Percentiles rank a stretch among this genome's conserved stretches.
Evolutionary conservation across 2,888 invertebrate species (phyloP).

Genomic region (Deilephila elpenor): DNA sequence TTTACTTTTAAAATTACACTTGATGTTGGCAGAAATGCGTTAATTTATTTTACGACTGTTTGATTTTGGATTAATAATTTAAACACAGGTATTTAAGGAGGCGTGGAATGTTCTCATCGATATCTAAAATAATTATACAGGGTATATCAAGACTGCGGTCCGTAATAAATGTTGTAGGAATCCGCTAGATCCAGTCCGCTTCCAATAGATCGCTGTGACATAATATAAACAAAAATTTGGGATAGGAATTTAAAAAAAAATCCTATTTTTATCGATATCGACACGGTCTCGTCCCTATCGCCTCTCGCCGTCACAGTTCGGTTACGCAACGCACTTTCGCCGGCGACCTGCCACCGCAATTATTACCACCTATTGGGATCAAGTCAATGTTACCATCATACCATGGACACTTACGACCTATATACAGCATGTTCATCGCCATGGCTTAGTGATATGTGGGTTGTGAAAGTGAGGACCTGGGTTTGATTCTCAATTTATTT

Average conservation of each 20-base stretch:
- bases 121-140: no score
- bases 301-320: slow-evolving; percentile 16
- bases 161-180: no score
- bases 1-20: not conserved
- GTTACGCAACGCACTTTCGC: slow-evolving; percentile 20
- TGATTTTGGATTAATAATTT: no score
- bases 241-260: not conserved
- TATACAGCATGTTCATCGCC: no score
- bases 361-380: slow-evolving; percentile 8
- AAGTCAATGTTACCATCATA: slow-evolving; percentile 11
- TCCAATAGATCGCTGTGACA: no score
- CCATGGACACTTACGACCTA: not conserved
- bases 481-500: no score
- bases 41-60: not conserved
- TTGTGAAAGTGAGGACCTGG: no score
- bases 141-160: no score
- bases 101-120: no score
- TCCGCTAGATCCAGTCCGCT: no score
- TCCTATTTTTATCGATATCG: not conserved
- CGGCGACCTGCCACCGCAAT: slow-evolving; percentile 8
- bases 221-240: not conserved
- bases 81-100: no score
- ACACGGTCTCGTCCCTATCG: not conserved
- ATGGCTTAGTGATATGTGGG: no score
- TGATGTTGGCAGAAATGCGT: not conserved